These are phyloP conservation scores for Strix aluco DNA, from an alignment of 2,113 vertebrate genomes.

Conservation along the genomic window DNA sequence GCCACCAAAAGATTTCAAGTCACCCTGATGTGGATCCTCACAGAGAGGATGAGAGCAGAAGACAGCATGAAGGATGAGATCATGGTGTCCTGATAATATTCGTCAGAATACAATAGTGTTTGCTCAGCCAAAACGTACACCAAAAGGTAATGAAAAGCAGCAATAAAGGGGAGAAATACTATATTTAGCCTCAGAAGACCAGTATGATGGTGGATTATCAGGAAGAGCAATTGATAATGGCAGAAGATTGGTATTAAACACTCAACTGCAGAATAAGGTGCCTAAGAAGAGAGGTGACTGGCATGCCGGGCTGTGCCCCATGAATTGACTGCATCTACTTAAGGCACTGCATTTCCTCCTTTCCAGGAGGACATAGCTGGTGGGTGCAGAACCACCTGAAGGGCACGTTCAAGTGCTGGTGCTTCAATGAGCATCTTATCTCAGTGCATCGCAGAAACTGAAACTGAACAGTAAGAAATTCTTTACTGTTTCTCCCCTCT, in stretches of 20 bases:
- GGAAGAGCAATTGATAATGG: neutral
- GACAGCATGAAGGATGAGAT: neutral
- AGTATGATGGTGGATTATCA: neutral
- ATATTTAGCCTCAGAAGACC: neutral
- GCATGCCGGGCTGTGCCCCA: neutral
- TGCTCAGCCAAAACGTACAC: neutral
- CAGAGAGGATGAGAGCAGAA: neutral
- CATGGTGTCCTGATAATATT: neutral
- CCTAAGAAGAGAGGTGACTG: fast-evolving
- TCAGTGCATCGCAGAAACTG: neutral
- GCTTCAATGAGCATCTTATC: neutral
- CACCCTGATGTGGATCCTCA: neutral
- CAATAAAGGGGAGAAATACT: neutral
- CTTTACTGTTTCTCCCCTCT: neutral
- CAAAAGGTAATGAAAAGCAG: neutral
- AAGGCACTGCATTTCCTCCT: neutral
- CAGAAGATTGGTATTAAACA: neutral
- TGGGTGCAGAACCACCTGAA: neutral
- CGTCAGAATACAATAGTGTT: neutral
- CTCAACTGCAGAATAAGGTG: neutral
- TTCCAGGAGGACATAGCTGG: neutral
- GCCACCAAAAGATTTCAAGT: neutral
- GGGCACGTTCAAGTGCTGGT: neutral
- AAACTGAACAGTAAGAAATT: neutral
- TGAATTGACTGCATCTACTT: neutral